These are phyloP conservation scores for Hypanus sabinus DNA, from an alignment of 2,113 vertebrate genomes.

Conservation along the genomic window DNA sequence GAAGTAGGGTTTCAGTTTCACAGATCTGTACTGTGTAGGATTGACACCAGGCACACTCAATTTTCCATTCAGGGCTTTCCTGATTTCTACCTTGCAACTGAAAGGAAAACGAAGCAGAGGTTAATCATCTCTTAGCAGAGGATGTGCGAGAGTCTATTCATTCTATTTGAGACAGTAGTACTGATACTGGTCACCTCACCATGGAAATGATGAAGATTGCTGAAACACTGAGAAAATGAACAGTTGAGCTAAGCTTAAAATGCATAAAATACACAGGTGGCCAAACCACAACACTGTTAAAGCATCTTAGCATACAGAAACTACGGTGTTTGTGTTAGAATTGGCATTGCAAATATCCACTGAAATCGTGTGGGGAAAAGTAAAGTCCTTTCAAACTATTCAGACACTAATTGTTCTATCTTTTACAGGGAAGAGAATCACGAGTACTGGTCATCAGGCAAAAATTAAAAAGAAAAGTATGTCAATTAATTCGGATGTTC, in stretches of 20 bases:
- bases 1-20: neutral
- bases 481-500: neutral
- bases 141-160: neutral
- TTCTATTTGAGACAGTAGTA: neutral
- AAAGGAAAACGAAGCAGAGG: neutral
- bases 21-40: neutral
- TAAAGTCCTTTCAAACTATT: neutral
- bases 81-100: neutral
- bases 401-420: neutral
- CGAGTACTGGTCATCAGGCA: neutral
- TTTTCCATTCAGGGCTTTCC: neutral
- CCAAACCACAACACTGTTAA: neutral
- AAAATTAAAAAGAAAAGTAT: neutral
- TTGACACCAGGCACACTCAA: neutral
- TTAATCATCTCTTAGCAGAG: neutral
- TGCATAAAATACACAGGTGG: neutral
- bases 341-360: neutral
- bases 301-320: neutral
- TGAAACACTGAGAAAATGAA: neutral
- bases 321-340: neutral
- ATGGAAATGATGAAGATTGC: neutral
- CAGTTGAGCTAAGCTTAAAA: neutral
- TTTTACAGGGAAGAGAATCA: conserved; percentile 14
- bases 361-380: neutral
- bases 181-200: neutral